These are phyloP conservation scores for Deilephila porcellus DNA, from an alignment of 2,888 invertebrate species.

Conservation along the genomic window DNA sequence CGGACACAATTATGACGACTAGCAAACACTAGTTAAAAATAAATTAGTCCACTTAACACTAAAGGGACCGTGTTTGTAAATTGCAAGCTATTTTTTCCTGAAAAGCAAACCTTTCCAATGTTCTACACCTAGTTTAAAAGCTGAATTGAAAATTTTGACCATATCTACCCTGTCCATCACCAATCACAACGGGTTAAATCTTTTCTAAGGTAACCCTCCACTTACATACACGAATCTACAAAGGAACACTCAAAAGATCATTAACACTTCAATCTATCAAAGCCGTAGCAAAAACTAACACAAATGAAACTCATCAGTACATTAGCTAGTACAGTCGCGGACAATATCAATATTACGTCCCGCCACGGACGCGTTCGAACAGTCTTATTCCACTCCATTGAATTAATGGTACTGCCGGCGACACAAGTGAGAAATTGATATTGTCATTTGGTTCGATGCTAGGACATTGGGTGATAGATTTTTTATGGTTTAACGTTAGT, in stretches of 20 bases:
- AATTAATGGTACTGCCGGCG: conserved; percentile 51
- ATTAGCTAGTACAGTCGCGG: conserved; percentile 64
- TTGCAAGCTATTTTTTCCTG: no score
- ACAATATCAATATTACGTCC: conserved; percentile 64
- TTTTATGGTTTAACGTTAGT: conserved; percentile 1
- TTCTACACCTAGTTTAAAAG: no score
- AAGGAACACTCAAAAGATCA: background rate
- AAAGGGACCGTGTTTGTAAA: no score
- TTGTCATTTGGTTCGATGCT: conserved; percentile 5
- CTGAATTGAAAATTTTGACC: no score
- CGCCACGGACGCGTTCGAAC: conserved; percentile 48
- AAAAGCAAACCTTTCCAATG: no score
- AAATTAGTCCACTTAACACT: no score
- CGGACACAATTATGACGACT: no score
- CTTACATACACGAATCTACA: background rate
- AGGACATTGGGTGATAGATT: background rate
- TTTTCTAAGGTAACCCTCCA: background rate
- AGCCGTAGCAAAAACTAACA: conserved; percentile 1
- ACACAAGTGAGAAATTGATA: conserved; percentile 31
- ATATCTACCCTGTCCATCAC: no score
- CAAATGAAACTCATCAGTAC: conserved; percentile 49
- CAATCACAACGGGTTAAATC: no score
- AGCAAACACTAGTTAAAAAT: no score
- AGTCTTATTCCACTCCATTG: conserved; percentile 57
- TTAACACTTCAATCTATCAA: background rate